phyloP scores from a whole-genome alignment of 2,888 invertebrate genomes.

The Hypena proboscidalis region DNA sequence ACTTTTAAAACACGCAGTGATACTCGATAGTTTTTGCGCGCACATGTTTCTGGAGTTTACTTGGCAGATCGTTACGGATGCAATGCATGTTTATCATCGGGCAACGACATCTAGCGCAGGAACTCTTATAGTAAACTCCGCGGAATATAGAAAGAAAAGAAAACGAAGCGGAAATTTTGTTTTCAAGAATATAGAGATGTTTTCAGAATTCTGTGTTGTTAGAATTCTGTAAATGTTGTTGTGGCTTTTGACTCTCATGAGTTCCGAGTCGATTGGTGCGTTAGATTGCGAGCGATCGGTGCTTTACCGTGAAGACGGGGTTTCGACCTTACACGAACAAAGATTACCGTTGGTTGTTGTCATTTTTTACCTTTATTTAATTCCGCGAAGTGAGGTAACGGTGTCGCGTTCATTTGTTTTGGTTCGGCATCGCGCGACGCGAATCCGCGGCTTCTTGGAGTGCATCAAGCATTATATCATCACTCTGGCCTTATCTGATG shows the following conservation, averaged over 20 bases:
- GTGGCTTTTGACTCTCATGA: too few relatives aligned
- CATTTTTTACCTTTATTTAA: conserved; percentile 74
- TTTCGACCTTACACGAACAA: conserved; percentile 71
- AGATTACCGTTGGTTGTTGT: conserved; percentile 78
- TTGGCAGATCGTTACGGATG: conserved; percentile 44
- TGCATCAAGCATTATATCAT: conserved; percentile 51
- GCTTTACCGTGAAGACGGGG: conserved; percentile 61
- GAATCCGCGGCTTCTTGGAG: too few relatives aligned
- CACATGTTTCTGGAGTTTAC: conserved; percentile 39
- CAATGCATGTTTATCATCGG: conserved; percentile 26
- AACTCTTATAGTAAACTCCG: conserved; percentile 63
- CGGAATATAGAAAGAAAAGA: too few relatives aligned
- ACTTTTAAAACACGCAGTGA: conserved; percentile 55
- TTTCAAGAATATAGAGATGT: too few relatives aligned
- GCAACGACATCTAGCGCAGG: conserved; percentile 28
- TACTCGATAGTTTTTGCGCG: conserved; percentile 44
- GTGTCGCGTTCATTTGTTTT: conserved; percentile 81
- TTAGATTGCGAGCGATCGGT: conserved; percentile 49
- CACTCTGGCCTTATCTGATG: conserved; percentile 26
- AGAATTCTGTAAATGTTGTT: too few relatives aligned
- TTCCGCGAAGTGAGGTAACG: conserved; percentile 82
- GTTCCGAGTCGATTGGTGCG: conserved; percentile 53
- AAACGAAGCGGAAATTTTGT: too few relatives aligned
- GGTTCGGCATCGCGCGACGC: conserved; percentile 60
- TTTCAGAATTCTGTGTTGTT: too few relatives aligned